Base-by-base conservation (phyloP, 1,140 invertebrate genomes). In the Sitobion miscanthi region DNA sequence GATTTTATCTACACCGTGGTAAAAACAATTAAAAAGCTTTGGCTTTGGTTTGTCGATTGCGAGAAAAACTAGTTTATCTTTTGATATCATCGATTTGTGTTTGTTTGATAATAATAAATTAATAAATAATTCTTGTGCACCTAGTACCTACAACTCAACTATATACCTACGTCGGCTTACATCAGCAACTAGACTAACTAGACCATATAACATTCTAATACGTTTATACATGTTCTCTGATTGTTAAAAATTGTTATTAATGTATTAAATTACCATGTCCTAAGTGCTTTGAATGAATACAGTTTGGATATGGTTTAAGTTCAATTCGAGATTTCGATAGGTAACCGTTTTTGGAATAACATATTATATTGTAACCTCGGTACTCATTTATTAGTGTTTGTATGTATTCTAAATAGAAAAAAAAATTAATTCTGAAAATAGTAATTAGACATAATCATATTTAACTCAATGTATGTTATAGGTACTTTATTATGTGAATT, bases 51-150 rank as follows among this genome's bases (percentile, higher is more conserved):
- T 52, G 52, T 89, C 49, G 49, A 89, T 54, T 42, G 35, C 9
- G 23, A 17, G 49, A n/a, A 54, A 89, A 11, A 38, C 7, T n/a
- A 54, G 87, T 89, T 89, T 89, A 89, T 89, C 88, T 89, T 89
- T 54, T 89, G 49, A 89, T 89, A 89, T 89, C 88, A 89, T 89
- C 52, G 88, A 89, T 89, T 89, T 89, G 88, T 89, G 88, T 89
- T 89, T 89, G 35, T 89, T 57, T 89, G 88, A 89, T 89, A 89
- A 87, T 87, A 87, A 42, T 42, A 57, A 57, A 54, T 88, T 86
- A 86, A 89, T 89, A 57, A 57, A 54, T 88, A 35, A 88, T 88
- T 88, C 47, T 88, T n/a, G 85, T 49, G 6, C 83, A 45, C 14
- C 62, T 62, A 30, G 2, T 62, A 62, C 23, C 25, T 11, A 54